Base-by-base conservation (phyloP, 2,113 vertebrate species). In the Cyanocitta stelleri region DNA sequence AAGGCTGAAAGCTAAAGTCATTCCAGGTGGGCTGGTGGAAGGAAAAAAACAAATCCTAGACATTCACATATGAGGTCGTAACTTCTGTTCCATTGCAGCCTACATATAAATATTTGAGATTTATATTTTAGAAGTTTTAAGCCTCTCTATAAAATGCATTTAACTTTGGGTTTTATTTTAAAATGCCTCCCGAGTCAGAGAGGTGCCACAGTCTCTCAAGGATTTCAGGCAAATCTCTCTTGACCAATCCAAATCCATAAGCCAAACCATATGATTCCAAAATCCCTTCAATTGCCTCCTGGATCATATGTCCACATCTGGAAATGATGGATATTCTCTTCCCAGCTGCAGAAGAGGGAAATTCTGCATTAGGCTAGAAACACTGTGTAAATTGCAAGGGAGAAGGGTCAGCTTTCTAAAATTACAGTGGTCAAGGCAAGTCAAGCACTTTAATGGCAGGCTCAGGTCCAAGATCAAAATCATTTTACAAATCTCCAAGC, bases 1-100 rank as follows among this genome's bases (percentile, higher is more conserved):
- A 96, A 95, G 90, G 80, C 90, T 96, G 85, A 95, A 93, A 94
- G 73, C 78, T 95, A 95, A 97, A 97, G 95, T 89, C 95, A 95
- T 90, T 97, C 84, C 91, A 96, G 94, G 71, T 96, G 85, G 90
- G 88, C 85, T 54, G 71, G 79, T 93, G 87, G 88, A 92, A 67
- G 87, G 87, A 26, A 92, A 88, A 87, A 90, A 93, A 30, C 87
- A 79, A 83, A 83, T 63, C 67, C 89, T 78, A 95, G 90, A 85
- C 71, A 55, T 90, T 93, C 88, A 96, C 91, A 82, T 44, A 87
- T 84, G 78, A 94, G 91, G 78, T 94, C 81, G 55, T 95, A 96
- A 91, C 78, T 95, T 96, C 90, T 87, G 78, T 87, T 87, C 90
- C 78, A 66, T 54, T 84, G 52, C 80, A 96, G 77, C 43, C 72